A percentile compares a stretch with the other conserved stretches of the same genome.
phyloP scores from a whole-genome alignment of 53 echinoderm and acorn worm genomes.

The Mesocentrotus franciscanus region DNA sequence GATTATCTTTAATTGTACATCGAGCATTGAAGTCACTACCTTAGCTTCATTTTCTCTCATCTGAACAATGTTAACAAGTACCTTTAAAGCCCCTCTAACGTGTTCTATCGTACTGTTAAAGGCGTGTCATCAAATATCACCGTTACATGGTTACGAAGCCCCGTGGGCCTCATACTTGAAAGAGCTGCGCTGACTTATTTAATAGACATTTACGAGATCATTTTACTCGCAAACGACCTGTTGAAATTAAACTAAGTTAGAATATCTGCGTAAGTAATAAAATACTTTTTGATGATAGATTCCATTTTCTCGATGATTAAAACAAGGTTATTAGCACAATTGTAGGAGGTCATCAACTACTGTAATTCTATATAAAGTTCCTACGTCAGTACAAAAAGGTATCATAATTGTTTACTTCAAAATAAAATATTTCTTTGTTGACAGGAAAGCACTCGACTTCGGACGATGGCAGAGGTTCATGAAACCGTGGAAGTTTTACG shows the following conservation, averaged over 20 bases:
- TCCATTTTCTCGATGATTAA: background rate
- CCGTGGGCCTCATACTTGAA: background rate
- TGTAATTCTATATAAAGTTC: too few relatives aligned
- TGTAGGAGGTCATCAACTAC: too few relatives aligned
- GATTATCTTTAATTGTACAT: too few relatives aligned
- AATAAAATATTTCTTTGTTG: too few relatives aligned
- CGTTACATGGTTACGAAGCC: background rate
- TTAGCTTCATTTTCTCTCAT: too few relatives aligned
- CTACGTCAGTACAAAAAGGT: too few relatives aligned
- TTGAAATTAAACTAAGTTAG: background rate
- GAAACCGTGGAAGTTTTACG: conserved; percentile 72
- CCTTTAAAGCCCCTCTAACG: too few relatives aligned
- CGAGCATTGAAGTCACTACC: too few relatives aligned
- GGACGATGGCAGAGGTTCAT: conserved; percentile 78
- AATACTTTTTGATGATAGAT: background rate
- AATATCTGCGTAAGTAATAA: background rate
- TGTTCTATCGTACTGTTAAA: too few relatives aligned
- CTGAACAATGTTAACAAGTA: too few relatives aligned
- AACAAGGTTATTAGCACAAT: background rate
- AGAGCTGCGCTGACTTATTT: background rate
- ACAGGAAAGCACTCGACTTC: conserved; percentile 66
- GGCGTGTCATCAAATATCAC: background rate
- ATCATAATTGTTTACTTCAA: background rate
- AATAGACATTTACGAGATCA: background rate
- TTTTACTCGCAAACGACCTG: too few relatives aligned